These are phyloP conservation scores for Anthoscopus minutus DNA, from an alignment of 2,113 vertebrate species.

Conservation along the genomic window DNA sequence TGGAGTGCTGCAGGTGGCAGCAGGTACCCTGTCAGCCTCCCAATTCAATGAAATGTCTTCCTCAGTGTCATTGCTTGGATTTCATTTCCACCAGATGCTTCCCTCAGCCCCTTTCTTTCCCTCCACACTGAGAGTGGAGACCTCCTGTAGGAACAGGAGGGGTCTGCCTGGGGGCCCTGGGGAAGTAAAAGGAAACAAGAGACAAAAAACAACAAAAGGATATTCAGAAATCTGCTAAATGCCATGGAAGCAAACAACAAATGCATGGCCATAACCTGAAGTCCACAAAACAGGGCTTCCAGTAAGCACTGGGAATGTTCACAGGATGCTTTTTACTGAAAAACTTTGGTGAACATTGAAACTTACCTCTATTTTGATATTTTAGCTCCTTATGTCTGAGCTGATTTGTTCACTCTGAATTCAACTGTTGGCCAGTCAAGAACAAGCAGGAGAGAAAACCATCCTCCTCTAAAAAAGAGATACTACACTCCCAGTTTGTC, in stretches of 20 bases:
- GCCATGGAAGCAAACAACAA: not conserved
- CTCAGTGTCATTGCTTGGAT: not conserved
- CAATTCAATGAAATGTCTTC: not conserved
- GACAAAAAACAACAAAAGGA: not conserved
- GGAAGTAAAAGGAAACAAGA: not conserved
- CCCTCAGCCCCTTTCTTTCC: not conserved
- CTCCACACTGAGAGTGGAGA: not conserved
- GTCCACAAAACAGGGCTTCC: not conserved
- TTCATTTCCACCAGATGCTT: not conserved
- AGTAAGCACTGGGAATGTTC: not conserved
- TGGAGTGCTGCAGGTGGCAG: not conserved
- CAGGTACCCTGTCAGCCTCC: not conserved
- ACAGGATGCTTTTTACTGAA: not conserved
- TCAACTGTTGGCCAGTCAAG: not conserved
- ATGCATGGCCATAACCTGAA: not conserved
- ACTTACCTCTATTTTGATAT: not conserved
- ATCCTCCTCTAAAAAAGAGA: not conserved
- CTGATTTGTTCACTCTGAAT: not conserved
- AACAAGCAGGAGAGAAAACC: not conserved
- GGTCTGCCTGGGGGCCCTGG: not conserved
- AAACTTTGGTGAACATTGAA: not conserved
- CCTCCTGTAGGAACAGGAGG: not conserved
- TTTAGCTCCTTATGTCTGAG: not conserved
- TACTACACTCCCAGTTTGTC: not conserved
- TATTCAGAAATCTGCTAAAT: not conserved